These are phyloP conservation scores for Gymnarchus niloticus DNA, from an alignment of 2,113 vertebrate species.

Conservation along the genomic window DNA sequence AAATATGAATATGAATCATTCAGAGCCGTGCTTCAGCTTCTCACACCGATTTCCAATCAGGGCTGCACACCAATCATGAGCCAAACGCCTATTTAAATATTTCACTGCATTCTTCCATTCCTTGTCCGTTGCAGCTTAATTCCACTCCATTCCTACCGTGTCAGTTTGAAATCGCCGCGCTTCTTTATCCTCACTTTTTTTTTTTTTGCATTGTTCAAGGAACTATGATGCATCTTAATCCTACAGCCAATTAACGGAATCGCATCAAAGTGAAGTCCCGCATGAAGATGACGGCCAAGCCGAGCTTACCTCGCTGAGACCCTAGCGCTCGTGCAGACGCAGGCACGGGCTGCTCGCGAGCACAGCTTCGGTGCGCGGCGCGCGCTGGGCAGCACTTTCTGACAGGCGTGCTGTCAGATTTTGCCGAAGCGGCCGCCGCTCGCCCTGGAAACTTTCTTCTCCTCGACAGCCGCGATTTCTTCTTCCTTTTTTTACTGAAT, in stretches of 20 bases:
- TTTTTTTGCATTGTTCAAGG: no score
- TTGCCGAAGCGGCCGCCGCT: background rate
- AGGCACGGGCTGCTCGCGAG: no score
- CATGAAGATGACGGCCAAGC: background rate
- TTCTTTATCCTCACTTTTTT: background rate
- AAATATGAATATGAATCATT: background rate
- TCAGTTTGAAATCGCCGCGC: background rate
- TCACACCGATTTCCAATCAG: background rate
- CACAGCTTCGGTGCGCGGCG: no score
- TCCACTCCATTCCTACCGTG: background rate
- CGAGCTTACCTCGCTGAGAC: background rate
- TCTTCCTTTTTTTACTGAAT: conserved; percentile 12
- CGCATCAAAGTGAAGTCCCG: background rate
- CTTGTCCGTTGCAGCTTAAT: background rate
- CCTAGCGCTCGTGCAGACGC: background rate
- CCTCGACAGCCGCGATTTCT: conserved; percentile 12
- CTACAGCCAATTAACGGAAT: background rate
- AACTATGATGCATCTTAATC: background rate
- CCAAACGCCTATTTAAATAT: background rate
- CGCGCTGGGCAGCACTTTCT: no score
- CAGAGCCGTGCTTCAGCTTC: background rate
- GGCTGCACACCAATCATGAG: background rate
- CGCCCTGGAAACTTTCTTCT: conserved; percentile 17
- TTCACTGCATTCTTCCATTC: no score
- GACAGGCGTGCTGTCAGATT: background rate